These are phyloP conservation scores for Ctenodactylus gundi DNA, from an alignment of 2,113 vertebrate species.

Conservation along the genomic window DNA sequence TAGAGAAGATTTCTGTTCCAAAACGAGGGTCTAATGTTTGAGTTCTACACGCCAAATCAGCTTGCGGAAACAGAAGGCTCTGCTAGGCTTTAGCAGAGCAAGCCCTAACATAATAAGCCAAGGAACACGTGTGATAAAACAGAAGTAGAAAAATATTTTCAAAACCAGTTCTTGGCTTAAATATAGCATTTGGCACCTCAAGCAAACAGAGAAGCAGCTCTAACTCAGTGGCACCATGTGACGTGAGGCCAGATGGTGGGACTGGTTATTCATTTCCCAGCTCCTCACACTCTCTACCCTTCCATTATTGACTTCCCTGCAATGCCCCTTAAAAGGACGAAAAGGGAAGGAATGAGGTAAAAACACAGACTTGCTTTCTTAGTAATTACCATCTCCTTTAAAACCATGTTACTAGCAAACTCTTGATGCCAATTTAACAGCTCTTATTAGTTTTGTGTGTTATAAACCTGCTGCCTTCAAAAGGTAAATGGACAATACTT, in stretches of 20 bases:
- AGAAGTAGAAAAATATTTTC: slow-evolving; percentile 85
- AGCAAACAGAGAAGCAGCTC: slow-evolving; percentile 56
- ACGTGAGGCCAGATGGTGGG: slow-evolving; percentile 50
- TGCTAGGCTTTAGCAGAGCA: slow-evolving; percentile 81
- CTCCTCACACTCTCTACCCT: neutral
- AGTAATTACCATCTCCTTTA: neutral
- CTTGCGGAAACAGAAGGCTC: slow-evolving; percentile 84
- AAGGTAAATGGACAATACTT: neutral
- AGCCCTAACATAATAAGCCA: slow-evolving; percentile 81
- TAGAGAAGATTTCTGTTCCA: slow-evolving; percentile 78
- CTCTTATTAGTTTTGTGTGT: neutral
- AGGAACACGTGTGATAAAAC: slow-evolving; percentile 82
- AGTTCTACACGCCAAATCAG: slow-evolving; percentile 83
- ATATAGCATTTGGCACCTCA: slow-evolving; percentile 78
- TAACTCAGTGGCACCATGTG: neutral
- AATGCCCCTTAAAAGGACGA: neutral
- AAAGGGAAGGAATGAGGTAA: neutral
- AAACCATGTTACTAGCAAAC: slow-evolving; percentile 20
- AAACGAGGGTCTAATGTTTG: slow-evolving; percentile 82
- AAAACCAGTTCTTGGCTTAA: slow-evolving; percentile 82
- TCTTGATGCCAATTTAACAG: neutral
- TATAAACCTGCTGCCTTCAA: neutral
- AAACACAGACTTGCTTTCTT: neutral
- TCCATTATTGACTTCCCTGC: neutral
- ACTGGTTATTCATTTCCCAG: slow-evolving; percentile 45